Base-by-base conservation (phyloP, 2,113 vertebrate species). In the Cyprinodon brontotheroides region DNA sequence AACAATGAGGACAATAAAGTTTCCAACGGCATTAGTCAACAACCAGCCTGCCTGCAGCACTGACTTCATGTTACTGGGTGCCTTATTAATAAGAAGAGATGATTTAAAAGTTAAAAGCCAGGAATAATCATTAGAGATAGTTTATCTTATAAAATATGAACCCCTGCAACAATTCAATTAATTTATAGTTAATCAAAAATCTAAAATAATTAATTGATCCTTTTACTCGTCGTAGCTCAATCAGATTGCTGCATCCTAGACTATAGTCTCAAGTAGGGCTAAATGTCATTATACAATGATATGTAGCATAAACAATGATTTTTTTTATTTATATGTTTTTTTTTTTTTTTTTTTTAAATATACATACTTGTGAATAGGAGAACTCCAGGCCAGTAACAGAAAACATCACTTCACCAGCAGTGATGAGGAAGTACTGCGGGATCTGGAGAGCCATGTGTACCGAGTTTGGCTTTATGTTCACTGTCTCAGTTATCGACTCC, bases 11-110 rank as follows among this genome's bases (percentile, higher is more conserved):
- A 99, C 98, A 2, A 98, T 97, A 68, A 99, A 95, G 93, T 99
- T 98, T 11, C 98, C 98, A 0, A 98, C 1, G 12, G 97, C 96
- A 74, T 97, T 96, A 0, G 96, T 96, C 11, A 99, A 65, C 66
- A 97, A 92, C 98, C 98, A 99, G 4, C 97, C 96, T 0, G 97
- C 98, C 72, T 99, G 98, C 14, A 99, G 94, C 84, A 99, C 97
- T 0, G 98, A 92, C 89, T 99, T 99, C 98, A 99, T 99, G 70
- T 96, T 99, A 78, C 95, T 95, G 0, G 98, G 98, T 4, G 98
- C 98, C 98, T 99, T 0, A 65, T 65, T 83, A 41, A 74, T 72
- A 86, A 61, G 76, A 81, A 7, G 41, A n/a, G 11, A 67, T 11
- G 22, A 37, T n/a, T 39, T 5, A 9, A 63, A 68, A 65, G 70